phyloP scores from a whole-genome alignment of 2,888 invertebrate genomes.

The Hybos culiciformis region DNA sequence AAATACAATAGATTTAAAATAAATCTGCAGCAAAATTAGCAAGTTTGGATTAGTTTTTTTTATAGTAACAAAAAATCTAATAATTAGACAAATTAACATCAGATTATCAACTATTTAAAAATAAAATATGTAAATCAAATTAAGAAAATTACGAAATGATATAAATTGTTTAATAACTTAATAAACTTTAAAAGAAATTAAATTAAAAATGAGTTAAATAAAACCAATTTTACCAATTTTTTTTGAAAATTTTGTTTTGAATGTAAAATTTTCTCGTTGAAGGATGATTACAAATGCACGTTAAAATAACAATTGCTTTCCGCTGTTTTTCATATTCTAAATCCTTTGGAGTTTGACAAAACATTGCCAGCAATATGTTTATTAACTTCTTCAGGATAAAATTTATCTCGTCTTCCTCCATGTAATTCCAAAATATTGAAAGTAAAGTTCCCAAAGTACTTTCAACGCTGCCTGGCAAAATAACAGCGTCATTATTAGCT shows the following conservation, averaged over 20 bases:
- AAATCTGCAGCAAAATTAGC: not conserved
- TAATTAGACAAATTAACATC: not conserved
- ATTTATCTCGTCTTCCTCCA: conserved; percentile 30
- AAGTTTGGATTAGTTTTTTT: not conserved
- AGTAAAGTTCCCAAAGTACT: conserved; percentile 27
- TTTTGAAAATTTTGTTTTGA: conserved; percentile 38
- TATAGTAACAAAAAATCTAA: not conserved
- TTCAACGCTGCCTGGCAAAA: conserved; percentile 22
- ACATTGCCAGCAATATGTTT: conserved; percentile 24
- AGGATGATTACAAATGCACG: conserved; percentile 38
- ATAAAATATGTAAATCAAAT: not conserved
- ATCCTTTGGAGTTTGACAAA: conserved; percentile 27
- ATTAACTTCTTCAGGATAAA: conserved; percentile 27
- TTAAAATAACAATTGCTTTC: conserved; percentile 35
- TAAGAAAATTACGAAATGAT: not conserved
- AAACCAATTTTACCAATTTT: conserved; percentile 30
- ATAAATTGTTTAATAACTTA: not conserved
- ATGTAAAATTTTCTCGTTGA: conserved; percentile 40
- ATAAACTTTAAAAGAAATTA: not conserved
- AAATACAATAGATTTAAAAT: too few relatives aligned
- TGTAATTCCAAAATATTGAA: conserved; percentile 31
- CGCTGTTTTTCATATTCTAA: conserved; percentile 34
- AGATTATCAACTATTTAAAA: not conserved
- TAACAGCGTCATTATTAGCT: conserved; percentile 21
- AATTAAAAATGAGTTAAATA: conserved; percentile 10